Conservation (phyloP, 2,113 vertebrate genomes). For the Raphicerus campestris region DNA sequence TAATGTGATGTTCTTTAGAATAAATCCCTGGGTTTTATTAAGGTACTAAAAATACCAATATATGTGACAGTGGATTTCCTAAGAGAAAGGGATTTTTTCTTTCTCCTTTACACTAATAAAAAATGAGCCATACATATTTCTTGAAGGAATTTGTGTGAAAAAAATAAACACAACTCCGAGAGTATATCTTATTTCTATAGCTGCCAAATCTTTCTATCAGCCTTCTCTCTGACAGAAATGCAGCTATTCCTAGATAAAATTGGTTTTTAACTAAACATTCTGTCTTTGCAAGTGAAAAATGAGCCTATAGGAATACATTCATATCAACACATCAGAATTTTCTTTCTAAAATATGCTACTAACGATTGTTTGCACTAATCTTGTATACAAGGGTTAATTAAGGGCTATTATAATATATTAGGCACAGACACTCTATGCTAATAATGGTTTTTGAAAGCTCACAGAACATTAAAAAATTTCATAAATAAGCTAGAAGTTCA, state of each 20-base stretch:
- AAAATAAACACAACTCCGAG: neutral
- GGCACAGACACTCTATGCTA: neutral
- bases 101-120: neutral
- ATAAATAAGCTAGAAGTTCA: neutral
- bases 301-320: slow-evolving; percentile 20
- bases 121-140: slow-evolving; percentile 4
- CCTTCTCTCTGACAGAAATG: slow-evolving; percentile 14
- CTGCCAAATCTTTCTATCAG: slow-evolving; percentile 26
- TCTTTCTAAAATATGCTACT: neutral
- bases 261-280: slow-evolving; percentile 53
- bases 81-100: neutral
- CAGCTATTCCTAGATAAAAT: neutral
- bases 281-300: slow-evolving; percentile 38
- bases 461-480: neutral
- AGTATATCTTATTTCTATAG: slow-evolving; percentile 20
- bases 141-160: slow-evolving; percentile 21
- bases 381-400: neutral
- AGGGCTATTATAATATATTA: neutral
- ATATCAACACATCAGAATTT: neutral
- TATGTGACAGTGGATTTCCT: slow-evolving; percentile 12
- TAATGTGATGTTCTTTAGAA: neutral
- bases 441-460: neutral
- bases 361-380: slow-evolving; percentile 14
- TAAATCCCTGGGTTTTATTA: slow-evolving; percentile 43
- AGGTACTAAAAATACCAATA: neutral